phyloP scores from a whole-genome alignment of 2,888 invertebrate species.

The Tenthredo notha region DNA sequence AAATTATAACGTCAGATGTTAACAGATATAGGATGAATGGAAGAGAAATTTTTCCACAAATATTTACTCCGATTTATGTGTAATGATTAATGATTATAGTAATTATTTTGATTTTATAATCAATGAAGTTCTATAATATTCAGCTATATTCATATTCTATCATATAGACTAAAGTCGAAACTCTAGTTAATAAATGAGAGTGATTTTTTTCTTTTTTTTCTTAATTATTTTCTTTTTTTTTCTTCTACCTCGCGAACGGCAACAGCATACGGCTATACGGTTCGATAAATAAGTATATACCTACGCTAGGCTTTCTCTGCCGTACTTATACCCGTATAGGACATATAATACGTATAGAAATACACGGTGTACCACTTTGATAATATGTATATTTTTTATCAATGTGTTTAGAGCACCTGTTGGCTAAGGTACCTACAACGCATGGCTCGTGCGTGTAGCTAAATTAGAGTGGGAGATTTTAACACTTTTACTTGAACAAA shows the following conservation, averaged over 20 bases:
- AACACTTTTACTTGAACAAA: conserved; percentile 41
- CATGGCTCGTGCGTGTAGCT: conserved; percentile 10
- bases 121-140: no score
- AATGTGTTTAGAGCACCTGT: neutral
- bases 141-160: neutral
- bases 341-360: neutral
- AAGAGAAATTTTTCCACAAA: neutral
- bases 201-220: neutral
- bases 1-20: no score
- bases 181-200: neutral
- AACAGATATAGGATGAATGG: no score
- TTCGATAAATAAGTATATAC: conserved; percentile 16
- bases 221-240: neutral
- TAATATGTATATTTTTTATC: conserved; percentile 29
- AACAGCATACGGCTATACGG: conserved; percentile 6
- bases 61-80: neutral
- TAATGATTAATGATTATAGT: neutral
- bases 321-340: neutral
- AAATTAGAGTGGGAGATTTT: neutral
- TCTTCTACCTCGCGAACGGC: neutral
- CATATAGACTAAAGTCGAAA: neutral
- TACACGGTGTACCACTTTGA: neutral
- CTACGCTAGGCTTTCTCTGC: conserved; percentile 31
- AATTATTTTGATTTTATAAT: no score
- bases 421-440: conserved; percentile 7